Conservation (phyloP, 2,113 vertebrate genomes). For the Myotis yumanensis region DNA sequence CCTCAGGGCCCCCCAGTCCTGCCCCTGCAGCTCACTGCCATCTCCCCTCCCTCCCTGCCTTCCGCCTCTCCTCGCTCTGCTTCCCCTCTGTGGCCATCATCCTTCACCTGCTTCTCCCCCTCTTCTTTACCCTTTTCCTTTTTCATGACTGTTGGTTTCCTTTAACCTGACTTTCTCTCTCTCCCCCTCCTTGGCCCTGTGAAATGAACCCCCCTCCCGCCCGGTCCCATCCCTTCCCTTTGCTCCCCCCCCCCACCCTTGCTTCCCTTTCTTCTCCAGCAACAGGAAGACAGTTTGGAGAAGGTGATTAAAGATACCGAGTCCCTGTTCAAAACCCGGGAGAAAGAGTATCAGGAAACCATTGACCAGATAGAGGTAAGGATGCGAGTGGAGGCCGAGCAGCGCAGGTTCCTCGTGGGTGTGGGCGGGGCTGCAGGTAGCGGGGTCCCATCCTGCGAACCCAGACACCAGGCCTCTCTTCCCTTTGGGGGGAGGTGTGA, state of each 20-base stretch:
- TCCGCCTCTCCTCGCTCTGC: background rate
- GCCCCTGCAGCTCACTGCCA: background rate
- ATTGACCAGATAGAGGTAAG: slow-evolving; percentile 98
- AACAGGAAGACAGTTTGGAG: slow-evolving; percentile 95
- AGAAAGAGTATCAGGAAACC: slow-evolving; percentile 98
- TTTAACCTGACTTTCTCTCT: slow-evolving; percentile 44
- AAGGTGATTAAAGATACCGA: slow-evolving; percentile 98
- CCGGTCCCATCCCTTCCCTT: background rate
- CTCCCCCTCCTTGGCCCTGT: background rate
- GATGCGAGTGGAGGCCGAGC: background rate
- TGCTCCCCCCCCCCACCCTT: background rate
- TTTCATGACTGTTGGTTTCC: background rate
- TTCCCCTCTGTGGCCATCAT: slow-evolving; percentile 33
- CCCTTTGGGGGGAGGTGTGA: too few species aligned
- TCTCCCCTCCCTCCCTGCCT: fast-evolving
- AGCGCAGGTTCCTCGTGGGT: background rate
- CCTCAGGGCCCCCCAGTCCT: background rate
- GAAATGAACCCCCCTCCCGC: background rate
- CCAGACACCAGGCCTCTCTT: background rate
- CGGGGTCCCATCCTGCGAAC: fast-evolving
- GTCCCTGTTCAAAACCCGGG: slow-evolving; percentile 95
- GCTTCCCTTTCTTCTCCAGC: slow-evolving; percentile 68
- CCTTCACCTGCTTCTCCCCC: background rate
- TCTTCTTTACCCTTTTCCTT: background rate
- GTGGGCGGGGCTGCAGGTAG: fast-evolving